Base-by-base conservation (phyloP, 2,888 invertebrate species). In the Drosophila anceps region DNA sequence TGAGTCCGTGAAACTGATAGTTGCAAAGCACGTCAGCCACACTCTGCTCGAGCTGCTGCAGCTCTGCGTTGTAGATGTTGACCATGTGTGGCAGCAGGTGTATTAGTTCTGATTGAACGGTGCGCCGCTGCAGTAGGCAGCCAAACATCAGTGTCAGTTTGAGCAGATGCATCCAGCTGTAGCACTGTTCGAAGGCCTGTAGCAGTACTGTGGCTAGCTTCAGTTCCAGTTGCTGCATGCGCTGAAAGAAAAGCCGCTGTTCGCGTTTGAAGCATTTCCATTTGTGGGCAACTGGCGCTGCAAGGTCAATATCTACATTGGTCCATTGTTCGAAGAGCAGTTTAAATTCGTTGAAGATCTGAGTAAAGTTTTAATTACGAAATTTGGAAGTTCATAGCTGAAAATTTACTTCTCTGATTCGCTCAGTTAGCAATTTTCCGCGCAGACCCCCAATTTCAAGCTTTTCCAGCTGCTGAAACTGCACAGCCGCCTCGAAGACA, bases 391-490 rank as follows among this genome's bases (percentile, higher is more conserved):
- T 35, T 33, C 12, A 37, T 7, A 7, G 29, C 20, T 8, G n/a
- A 15, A 8, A 20, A 39, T 7, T 59, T 58, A 93, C 93, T 82
- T 87, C 86, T 44, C 88, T 71, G 7, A 92, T 80, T 46, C 91
- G 84, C 6, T 91, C 90, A 1, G 92, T 92, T 0, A 92, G 87
- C 15, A 85, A 66, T 80, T 91, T 93, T 10, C 93, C 93, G 39
- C 89, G 85, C 50, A 90, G 60, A 2, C 93, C 92, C 46, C 96
- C 96, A 69, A 97, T 95, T 93, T 97, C 97, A 0, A 97, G 95
- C 91, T 97, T 97, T 92, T 98, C 98, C 69, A 98, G 93, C 91
- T 97, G 98, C 67, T 96, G 94, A 91, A 98, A 98, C 91, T 98
- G 98, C 7, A 95, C 94, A 0, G 96, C 96, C 0, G 96, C 95